Base-by-base conservation (phyloP, 2,797 vertebrate species). In the Carcharodon carcharias region DNA sequence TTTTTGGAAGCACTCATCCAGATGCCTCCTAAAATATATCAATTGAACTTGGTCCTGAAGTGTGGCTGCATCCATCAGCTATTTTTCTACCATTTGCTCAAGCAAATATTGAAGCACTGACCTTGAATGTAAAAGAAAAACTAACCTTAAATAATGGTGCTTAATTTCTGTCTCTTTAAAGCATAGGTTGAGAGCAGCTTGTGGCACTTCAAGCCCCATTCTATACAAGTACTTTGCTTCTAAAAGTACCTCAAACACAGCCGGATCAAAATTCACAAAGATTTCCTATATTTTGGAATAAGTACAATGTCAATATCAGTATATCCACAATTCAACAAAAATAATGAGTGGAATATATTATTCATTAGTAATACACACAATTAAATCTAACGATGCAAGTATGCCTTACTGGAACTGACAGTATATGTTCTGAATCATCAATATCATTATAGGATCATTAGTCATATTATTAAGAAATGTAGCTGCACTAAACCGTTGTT, bases 241-340 rank as follows among this genome's bases (percentile, higher is more conserved):
- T 97, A 98, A 97, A 93, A 98, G 96, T 18, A 98, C 97, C 97
- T 98, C 98, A 96, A 98, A 96, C 16, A 98, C 97, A 77, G 97
- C 35, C 0, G 98, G 98, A 96, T 98, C 98, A 96, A 99, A 96
- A 96, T 98, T 99, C 96, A 98, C 98, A 9, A 96, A 97, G n/a
- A 98, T 67, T 96, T 98, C 98, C 98, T 98, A 96, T 95, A 97
- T 3, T 45, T 1, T 35, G 45, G 50, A 96, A 71, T 31, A 77
- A 80, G 31, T 50, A 95, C 58, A 93, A 26, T 93, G n/a, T 93
- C 61, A 93, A 93, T 31, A n/a, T 92, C 12, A 92, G 18, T 50
- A 67, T 23, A 67, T n/a, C 45, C 21, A n/a, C 35, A 93, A n/a
- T 45, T 67, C 61, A 45, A 40, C 9, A 93, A 93, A 85, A 93